Conservation (phyloP, 2,888 invertebrate species). For the Callimorpha dominula region DNA sequence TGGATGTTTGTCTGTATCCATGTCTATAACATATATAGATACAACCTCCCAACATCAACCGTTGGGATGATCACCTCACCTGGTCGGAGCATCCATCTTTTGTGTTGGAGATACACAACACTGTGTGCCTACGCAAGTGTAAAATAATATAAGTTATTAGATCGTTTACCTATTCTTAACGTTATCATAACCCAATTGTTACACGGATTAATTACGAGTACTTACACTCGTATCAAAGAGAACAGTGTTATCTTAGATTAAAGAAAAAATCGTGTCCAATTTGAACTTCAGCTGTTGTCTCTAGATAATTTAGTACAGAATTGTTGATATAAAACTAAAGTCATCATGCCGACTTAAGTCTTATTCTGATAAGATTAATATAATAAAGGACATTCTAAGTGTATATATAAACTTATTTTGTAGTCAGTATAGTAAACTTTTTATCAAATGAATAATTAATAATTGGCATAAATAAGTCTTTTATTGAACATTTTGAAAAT, state of each 20-base stretch:
- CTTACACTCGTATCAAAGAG: conserved; percentile 22
- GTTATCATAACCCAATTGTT: conserved; percentile 42
- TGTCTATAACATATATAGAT: too few relatives aligned
- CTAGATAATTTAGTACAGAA: conserved; percentile 13
- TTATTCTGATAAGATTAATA: background rate
- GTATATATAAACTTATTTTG: background rate
- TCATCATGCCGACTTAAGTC: background rate
- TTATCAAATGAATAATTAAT: too few relatives aligned
- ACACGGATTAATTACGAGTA: conserved; percentile 23
- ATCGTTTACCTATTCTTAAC: conserved; percentile 12
- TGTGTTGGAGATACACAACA: too few relatives aligned
- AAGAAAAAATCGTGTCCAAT: conserved; percentile 13
- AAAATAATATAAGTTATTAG: background rate
- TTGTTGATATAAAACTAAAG: conserved; percentile 7
- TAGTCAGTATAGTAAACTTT: too few relatives aligned
- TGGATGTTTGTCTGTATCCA: too few relatives aligned
- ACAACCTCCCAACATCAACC: too few relatives aligned
- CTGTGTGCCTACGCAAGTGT: too few relatives aligned
- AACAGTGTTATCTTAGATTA: conserved; percentile 38
- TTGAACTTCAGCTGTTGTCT: background rate
- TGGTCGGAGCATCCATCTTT: too few relatives aligned
- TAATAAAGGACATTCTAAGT: background rate
- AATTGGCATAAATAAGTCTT: too few relatives aligned
- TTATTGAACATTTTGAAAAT: too few relatives aligned
- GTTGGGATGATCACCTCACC: too few relatives aligned